Evolutionary conservation across 2,888 invertebrate genomes (phyloP).

Genomic region (Nematopogon swammerdamellus): DNA sequence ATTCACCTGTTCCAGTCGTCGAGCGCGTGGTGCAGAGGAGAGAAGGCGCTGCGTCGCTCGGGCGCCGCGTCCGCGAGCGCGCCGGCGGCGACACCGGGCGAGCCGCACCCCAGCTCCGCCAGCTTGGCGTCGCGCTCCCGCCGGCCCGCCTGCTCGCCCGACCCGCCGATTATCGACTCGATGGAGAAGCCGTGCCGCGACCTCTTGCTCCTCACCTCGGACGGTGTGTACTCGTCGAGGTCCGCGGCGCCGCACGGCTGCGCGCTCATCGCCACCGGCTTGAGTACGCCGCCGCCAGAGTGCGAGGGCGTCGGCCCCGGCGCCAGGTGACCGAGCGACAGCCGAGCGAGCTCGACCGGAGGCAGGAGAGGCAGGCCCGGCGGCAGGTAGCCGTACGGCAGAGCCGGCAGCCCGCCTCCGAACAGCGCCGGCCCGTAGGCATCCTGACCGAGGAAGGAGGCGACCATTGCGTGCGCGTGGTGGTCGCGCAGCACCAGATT

Average conservation of each 20-base stretch:
- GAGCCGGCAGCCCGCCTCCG: conserved; percentile 37
- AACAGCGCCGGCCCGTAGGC: conserved; percentile 47
- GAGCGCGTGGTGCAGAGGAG: conserved; percentile 58
- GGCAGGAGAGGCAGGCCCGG: conserved; percentile 58
- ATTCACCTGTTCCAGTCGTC: conserved; percentile 68
- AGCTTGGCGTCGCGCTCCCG: not conserved
- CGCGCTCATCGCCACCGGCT: conserved; percentile 23
- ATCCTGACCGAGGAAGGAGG: conserved; percentile 57
- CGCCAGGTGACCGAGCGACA: conserved; percentile 45
- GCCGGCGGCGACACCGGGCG: not conserved
- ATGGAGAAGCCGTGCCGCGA: conserved; percentile 60
- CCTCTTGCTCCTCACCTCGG: conserved; percentile 47
- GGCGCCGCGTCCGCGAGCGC: conserved; percentile 25
- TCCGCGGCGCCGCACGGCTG: conserved; percentile 16
- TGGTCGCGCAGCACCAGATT: conserved; percentile 48
- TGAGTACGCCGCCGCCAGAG: conserved; percentile 33
- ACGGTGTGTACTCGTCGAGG: conserved; percentile 25
- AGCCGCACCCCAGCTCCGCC: not conserved
- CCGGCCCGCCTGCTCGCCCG: not conserved
- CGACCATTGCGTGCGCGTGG: conserved; percentile 62
- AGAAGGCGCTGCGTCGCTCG: conserved; percentile 57
- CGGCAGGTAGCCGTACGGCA: conserved; percentile 49
- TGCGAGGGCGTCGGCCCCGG: conserved; percentile 40
- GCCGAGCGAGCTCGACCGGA: conserved; percentile 60
- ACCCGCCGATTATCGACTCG: conserved; percentile 57